Conservation (phyloP, 2,888 invertebrate genomes). For the Zaprionus lineosus region DNA sequence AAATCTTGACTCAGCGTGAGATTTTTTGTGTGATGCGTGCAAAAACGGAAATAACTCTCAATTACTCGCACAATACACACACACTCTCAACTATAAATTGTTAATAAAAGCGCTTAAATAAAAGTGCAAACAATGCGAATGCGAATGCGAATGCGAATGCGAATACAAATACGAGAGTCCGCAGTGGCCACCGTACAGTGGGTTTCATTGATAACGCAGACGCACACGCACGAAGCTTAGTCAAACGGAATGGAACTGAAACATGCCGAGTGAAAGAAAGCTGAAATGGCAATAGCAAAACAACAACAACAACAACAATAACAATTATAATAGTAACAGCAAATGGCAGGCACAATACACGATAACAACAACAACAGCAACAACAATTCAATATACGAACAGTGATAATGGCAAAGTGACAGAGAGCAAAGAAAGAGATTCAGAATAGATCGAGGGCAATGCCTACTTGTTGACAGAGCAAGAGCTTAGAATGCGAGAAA, state of each 20-base stretch:
- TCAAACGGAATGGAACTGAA: slow-evolving; percentile 63
- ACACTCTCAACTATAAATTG: slow-evolving; percentile 53
- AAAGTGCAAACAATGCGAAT: slow-evolving; percentile 74
- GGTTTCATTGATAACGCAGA: slow-evolving; percentile 69
- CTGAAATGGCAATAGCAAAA: slow-evolving; percentile 33
- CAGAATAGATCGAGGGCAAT: slow-evolving; percentile 37
- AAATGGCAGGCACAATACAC: slow-evolving; percentile 16
- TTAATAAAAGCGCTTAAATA: slow-evolving; percentile 66
- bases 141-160: slow-evolving; percentile 28
- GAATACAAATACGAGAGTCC: slow-evolving; percentile 30
- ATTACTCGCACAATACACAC: slow-evolving; percentile 59
- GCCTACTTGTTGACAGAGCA: slow-evolving; percentile 27
- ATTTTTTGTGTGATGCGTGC: slow-evolving; percentile 33
- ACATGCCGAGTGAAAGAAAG: slow-evolving; percentile 52
- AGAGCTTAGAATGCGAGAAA: background rate
- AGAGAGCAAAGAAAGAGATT: slow-evolving; percentile 12
- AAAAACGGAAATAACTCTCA: slow-evolving; percentile 71
- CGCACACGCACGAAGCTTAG: slow-evolving; percentile 8
- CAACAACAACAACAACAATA: slow-evolving; percentile 30
- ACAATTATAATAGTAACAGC: slow-evolving; percentile 18
- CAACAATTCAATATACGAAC: slow-evolving; percentile 9
- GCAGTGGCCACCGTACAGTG: slow-evolving; percentile 28
- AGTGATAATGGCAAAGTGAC: slow-evolving; percentile 46
- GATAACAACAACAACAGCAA: slow-evolving; percentile 22
- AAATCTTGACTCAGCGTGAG: slow-evolving; percentile 46